Base-by-base conservation (phyloP, 2,797 vertebrate genomes). In the Ibycter americanus region DNA sequence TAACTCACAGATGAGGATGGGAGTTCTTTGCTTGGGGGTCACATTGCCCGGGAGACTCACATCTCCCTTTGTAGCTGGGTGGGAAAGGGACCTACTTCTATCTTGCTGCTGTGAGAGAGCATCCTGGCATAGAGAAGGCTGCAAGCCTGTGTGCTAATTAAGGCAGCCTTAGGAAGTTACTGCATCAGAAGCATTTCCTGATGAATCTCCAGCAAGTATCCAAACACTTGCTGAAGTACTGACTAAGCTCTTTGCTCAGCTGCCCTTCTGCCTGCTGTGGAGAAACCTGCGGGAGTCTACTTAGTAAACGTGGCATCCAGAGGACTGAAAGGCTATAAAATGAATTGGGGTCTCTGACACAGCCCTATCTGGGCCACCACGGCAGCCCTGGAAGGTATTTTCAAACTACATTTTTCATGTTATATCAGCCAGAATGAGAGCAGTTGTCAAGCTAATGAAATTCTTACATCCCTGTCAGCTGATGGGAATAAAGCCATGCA, bases 301-400 rank as follows among this genome's bases (percentile, higher is more conserved):
- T 74, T 22, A 44, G 77, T 11, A 52, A 91, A 70, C 0, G 23
- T 59, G 77, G 91, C 63, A 70, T 86, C 80, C 81, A 52, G 90
- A 82, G 96, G 77, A 84, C 90, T 67, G 80, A 52, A 84, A 92
- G 80, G 66, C 83, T 89, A 14, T 18, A 29, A 93, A 95, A 96
- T 78, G 94, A 97, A 97, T 79, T 80, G 70, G 63, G 94, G 93
- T 96, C 93, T 92, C 77, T 95, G 94, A 95, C 93, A 95, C 21
- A 59, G 77, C 74, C 80, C 63, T 82, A 91, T 92, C 90, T 96
- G 94, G 90, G 93, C 85, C 94, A 95, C 58, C 66, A 77, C 51
- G 79, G 66, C 44, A 95, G 67, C 90, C 87, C 95, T 96, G 78
- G 90, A 96, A 96, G 90, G 91, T 93, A 96, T 94, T 90, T 96